Conservation (phyloP, 35 echinoderm and acorn worm species). For the Heliocidaris erythrogramma region DNA sequence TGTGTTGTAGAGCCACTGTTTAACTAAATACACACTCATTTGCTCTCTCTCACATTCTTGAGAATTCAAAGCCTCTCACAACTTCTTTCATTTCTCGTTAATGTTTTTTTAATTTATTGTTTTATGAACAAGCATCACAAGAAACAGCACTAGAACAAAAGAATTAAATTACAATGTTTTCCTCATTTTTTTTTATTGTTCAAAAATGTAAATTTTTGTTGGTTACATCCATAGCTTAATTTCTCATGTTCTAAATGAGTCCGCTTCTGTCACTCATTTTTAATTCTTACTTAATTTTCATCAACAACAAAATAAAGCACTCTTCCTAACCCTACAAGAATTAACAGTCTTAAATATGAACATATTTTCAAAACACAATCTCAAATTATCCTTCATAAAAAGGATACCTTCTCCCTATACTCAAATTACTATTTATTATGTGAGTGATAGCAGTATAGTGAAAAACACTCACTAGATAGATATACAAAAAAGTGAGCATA, state of each 20-base stretch:
- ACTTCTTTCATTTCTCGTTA: neutral
- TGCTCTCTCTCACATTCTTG: too few species aligned
- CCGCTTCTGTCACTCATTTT: neutral
- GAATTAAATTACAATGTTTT: slow-evolving; percentile 14
- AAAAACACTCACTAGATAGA: slow-evolving; percentile 31
- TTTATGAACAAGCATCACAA: neutral
- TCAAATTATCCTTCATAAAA: slow-evolving; percentile 4
- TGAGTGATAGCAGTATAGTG: neutral
- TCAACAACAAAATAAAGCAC: slow-evolving; percentile 38
- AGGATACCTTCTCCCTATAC: neutral
- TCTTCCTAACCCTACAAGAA: slow-evolving; percentile 27
- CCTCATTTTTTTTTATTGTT: slow-evolving; percentile 40
- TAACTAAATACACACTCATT: too few species aligned
- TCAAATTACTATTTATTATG: neutral
- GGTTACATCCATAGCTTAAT: slow-evolving; percentile 19
- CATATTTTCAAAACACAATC: slow-evolving; percentile 10
- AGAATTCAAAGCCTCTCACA: too few species aligned
- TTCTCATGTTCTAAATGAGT: neutral
- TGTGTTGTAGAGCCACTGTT: too few species aligned
- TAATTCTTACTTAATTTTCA: slow-evolving; percentile 10
- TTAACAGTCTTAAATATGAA: slow-evolving; percentile 39
- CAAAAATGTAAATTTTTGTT: slow-evolving; percentile 47
- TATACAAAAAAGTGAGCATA: slow-evolving; percentile 38
- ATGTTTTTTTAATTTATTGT: neutral
- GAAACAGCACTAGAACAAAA: neutral